Percentiles rank a stretch among this genome's conserved stretches.
Conservation (phyloP, 2,113 vertebrate species). For the Morone chrysops region DNA sequence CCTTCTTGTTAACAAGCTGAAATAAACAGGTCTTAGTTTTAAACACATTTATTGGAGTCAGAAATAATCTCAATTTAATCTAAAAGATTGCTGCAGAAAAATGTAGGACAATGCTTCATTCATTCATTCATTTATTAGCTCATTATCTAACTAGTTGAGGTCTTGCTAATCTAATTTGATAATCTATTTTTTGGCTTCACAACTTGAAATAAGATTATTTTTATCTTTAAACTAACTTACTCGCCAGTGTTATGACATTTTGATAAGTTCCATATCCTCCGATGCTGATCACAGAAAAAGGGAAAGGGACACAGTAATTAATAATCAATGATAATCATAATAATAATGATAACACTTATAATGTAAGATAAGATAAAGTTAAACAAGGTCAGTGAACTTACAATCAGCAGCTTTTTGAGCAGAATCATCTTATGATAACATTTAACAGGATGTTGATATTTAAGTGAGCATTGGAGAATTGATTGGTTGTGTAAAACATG, state of each 20-base stretch:
- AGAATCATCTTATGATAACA: background rate
- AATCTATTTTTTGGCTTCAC: background rate
- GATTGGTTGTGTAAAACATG: background rate
- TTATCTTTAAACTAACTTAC: constrained; percentile 56
- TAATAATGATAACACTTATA: too few relatives aligned
- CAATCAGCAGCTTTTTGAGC: background rate
- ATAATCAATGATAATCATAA: background rate
- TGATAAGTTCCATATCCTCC: constrained; percentile 76
- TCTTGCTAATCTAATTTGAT: background rate
- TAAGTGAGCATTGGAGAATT: background rate
- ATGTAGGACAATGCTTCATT: too few relatives aligned
- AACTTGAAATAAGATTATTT: background rate
- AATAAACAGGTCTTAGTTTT: background rate
- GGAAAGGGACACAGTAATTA: background rate
- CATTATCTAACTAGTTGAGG: background rate
- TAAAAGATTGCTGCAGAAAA: too few relatives aligned
- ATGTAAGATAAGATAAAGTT: background rate
- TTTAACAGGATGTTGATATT: background rate
- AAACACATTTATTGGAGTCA: too few relatives aligned
- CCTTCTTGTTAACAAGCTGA: background rate
- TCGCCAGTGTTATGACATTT: constrained; percentile 80
- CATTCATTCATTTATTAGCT: background rate
- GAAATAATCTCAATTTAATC: too few relatives aligned
- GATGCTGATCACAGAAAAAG: constrained; percentile 60
- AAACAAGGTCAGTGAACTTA: background rate